phyloP scores from a whole-genome alignment of 2,888 invertebrate genomes.

The Lasiommata megera region DNA sequence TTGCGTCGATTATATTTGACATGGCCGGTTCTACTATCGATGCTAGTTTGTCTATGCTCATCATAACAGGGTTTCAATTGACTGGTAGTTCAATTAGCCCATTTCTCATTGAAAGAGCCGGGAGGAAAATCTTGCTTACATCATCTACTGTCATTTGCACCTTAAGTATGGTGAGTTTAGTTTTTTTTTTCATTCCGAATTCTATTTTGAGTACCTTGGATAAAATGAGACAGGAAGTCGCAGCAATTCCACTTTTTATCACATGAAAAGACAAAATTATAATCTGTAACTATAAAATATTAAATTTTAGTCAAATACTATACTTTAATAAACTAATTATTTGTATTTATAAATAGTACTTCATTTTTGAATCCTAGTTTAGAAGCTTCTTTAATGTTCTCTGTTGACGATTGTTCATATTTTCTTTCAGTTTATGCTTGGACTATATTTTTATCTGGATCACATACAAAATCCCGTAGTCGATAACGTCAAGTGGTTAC shows the following conservation, averaged over 20 bases:
- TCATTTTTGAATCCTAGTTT: too few species aligned
- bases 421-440: slow-evolving; percentile 37
- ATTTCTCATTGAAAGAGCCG: slow-evolving; percentile 44
- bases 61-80: slow-evolving; percentile 27
- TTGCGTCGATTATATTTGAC: slow-evolving; percentile 28
- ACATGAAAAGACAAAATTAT: too few species aligned
- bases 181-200: too few species aligned
- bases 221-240: too few species aligned
- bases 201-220: too few species aligned
- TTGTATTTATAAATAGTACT: too few species aligned
- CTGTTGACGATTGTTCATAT: too few species aligned
- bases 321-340: background rate
- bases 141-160: slow-evolving; percentile 47
- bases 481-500: slow-evolving; percentile 43
- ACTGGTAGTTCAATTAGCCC: slow-evolving; percentile 32
- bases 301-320: too few species aligned
- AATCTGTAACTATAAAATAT: too few species aligned
- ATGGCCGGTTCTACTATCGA: slow-evolving; percentile 26
- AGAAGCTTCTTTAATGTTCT: too few species aligned
- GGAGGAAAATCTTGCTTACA: slow-evolving; percentile 43
- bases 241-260: too few species aligned
- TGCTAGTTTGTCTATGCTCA: slow-evolving; percentile 23
- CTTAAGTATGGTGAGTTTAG: slow-evolving; percentile 45
- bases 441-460: slow-evolving; percentile 46
- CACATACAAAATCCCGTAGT: slow-evolving; percentile 29